phyloP scores from a whole-genome alignment of 2,797 vertebrate species.

The Thalassophryne amazonica region DNA sequence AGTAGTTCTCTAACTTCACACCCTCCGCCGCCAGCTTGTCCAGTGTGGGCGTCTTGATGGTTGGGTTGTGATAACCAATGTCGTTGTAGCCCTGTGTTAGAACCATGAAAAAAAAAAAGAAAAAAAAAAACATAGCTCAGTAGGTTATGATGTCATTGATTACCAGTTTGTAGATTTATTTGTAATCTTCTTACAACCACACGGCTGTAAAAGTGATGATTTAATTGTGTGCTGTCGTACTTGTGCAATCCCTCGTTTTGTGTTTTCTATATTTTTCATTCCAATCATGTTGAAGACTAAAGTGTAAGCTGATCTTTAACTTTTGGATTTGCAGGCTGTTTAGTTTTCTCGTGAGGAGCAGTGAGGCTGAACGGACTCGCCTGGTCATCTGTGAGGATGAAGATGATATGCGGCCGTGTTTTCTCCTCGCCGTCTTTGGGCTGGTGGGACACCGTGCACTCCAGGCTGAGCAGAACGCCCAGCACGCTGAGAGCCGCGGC shows the following conservation, averaged over 20 bases:
- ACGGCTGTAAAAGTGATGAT: too few relatives aligned
- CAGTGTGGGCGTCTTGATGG: slow-evolving; percentile 89
- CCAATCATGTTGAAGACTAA: too few relatives aligned
- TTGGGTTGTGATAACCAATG: slow-evolving; percentile 91
- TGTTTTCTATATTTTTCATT: too few relatives aligned
- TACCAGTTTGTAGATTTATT: too few relatives aligned
- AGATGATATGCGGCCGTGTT: slow-evolving; percentile 89
- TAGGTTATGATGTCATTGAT: too few relatives aligned
- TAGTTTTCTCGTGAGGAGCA: too few relatives aligned
- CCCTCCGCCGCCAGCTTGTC: slow-evolving; percentile 93
- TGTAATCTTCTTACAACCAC: too few relatives aligned
- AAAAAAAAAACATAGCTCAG: too few relatives aligned
- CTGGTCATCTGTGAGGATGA: slow-evolving; percentile 94
- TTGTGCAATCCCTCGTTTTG: too few relatives aligned
- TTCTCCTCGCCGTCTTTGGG: slow-evolving; percentile 53
- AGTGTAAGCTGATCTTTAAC: too few relatives aligned
- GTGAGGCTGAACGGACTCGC: slow-evolving; percentile 42
- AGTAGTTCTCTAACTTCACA: slow-evolving; percentile 94
- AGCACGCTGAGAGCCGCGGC: slow-evolving; percentile 80
- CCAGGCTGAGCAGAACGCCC: slow-evolving; percentile 77
- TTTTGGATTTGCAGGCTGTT: too few relatives aligned
- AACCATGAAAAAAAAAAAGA: background rate
- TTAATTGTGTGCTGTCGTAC: too few relatives aligned
- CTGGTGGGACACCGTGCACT: slow-evolving; percentile 82
- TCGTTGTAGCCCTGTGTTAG: slow-evolving; percentile 86